Evolutionary conservation across 2,888 invertebrate species (phyloP), one percentile per base, ranked within the genome.

Genomic region (Yponomeuta malinellus): DNA sequence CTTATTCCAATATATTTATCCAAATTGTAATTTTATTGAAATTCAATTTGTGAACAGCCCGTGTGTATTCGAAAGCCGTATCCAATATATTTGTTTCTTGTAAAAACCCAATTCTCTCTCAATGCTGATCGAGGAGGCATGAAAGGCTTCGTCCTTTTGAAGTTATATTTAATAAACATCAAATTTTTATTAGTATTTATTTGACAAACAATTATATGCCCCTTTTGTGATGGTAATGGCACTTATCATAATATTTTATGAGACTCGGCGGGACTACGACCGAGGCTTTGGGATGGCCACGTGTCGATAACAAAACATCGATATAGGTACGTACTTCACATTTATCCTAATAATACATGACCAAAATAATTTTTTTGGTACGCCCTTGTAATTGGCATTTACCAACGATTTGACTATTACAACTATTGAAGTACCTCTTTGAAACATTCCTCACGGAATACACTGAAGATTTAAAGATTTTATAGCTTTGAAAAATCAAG

Each of bases 141-240:
- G 67, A 85, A 85, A 83, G 79, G 79, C 73, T 68, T 72, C 76
- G 78, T 78, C 79, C 79, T 83, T 84, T 85, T 83, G 76, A 78
- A 85, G 85, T 88, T 87, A 87, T 89, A 88, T 89, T 91, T 90
- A 90, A 90, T 91, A 90, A 90, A 90, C 87, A 88, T 88, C 85
- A 83, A 85, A 83, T 80, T 87, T 90, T 90, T 90, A 90, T 90
- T 90, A 87, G 79, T 89, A 91, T 91, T 92, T 91, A 92, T 92
- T 90, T 90, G 91, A 92, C 91, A 91, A 91, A 91, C 90, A 92
- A 91, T 90, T 89, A 91, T 87, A 88, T 85, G 89, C 85, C 84
- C 87, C 90, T 83, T 90, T 92, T 92, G 90, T 90, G 89, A 90
- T 90, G 86, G 86, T 89, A 90, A 91, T 90, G 86, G 88, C 77